phyloP scores from a whole-genome alignment of 2,888 invertebrate species.

The Drosophila paranaensis region DNA sequence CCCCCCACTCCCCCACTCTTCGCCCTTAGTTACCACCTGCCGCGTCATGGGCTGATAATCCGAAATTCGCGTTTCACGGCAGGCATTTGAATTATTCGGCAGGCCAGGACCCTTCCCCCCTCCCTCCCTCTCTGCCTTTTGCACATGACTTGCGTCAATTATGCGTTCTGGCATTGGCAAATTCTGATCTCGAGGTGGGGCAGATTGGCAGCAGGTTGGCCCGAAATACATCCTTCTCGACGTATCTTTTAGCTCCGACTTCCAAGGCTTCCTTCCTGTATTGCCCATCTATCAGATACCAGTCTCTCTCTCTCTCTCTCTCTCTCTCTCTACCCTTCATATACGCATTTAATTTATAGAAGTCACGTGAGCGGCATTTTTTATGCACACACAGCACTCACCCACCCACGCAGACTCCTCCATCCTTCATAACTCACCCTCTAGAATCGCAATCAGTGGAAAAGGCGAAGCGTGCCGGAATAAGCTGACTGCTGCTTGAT shows the following conservation, averaged over 20 bases:
- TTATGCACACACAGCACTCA: slow-evolving; percentile 44
- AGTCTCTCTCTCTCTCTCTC: background rate
- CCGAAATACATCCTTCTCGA: background rate
- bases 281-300: slow-evolving; percentile 32
- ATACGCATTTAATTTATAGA: slow-evolving; percentile 70
- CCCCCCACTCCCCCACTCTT: background rate
- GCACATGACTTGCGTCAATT: slow-evolving; percentile 70
- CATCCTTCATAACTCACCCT: slow-evolving; percentile 6
- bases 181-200: background rate
- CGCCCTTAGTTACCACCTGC: slow-evolving; percentile 29
- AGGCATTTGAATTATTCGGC: slow-evolving; percentile 43
- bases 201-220: background rate
- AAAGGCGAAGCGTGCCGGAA: slow-evolving; percentile 48
- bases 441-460: slow-evolving; percentile 44
- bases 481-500: slow-evolving; percentile 54
- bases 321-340: slow-evolving; percentile 14
- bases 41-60: slow-evolving; percentile 49
- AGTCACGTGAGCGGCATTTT: slow-evolving; percentile 76
- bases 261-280: slow-evolving; percentile 43
- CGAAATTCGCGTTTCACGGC: slow-evolving; percentile 41
- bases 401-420: background rate
- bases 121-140: background rate
- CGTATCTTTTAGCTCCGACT: slow-evolving; percentile 12
- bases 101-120: background rate
- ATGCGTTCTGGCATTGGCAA: slow-evolving; percentile 50